phyloP scores from a whole-genome alignment of 2,113 vertebrate species.

The Bujurquina vittata region DNA sequence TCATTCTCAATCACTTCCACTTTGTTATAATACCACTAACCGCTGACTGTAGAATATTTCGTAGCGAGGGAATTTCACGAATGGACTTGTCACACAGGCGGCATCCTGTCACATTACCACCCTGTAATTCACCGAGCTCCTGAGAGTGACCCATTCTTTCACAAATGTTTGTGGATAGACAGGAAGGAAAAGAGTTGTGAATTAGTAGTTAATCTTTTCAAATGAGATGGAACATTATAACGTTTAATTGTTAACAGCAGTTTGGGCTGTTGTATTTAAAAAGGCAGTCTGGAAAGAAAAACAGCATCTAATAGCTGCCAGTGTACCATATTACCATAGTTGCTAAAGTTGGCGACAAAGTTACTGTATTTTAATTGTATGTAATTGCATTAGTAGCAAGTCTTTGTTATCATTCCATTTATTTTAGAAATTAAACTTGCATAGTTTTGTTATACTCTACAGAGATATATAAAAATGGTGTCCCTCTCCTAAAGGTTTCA shows the following conservation, averaged over 20 bases:
- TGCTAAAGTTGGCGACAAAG: background rate
- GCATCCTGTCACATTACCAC: no score
- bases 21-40: no score
- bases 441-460: background rate
- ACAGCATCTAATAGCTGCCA: slow-evolving; percentile 2
- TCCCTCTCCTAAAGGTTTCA: background rate
- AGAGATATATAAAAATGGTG: background rate
- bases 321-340: background rate
- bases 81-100: no score
- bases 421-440: background rate
- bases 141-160: no score
- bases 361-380: slow-evolving; percentile 2
- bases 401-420: background rate
- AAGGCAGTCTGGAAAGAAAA: background rate
- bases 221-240: slow-evolving; percentile 5
- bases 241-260: slow-evolving; percentile 20
- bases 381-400: background rate
- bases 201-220: slow-evolving; percentile 28
- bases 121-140: no score
- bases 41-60: no score
- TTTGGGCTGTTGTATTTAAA: slow-evolving; percentile 6
- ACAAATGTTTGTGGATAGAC: background rate
- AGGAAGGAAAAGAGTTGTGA: background rate
- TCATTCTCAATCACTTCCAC: no score
- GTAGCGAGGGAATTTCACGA: no score